Conservation (phyloP, 2,797 vertebrate species). For the Luscinia megarhynchos region DNA sequence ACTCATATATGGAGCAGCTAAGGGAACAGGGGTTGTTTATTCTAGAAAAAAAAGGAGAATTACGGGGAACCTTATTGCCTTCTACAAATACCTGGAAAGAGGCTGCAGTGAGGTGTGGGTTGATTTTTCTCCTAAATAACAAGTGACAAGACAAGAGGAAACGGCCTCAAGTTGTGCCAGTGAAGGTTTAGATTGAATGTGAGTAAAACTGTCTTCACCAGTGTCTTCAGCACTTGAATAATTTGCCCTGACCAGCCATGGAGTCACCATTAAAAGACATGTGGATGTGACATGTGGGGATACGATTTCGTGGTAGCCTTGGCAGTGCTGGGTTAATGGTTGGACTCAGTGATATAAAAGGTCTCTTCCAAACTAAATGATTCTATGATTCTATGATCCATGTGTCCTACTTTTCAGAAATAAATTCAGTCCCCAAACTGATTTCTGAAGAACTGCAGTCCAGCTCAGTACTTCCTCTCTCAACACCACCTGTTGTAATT, state of each 20-base stretch:
- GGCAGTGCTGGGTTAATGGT: background rate
- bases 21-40: background rate
- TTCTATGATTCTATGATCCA: background rate
- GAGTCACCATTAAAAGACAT: background rate
- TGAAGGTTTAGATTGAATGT: background rate
- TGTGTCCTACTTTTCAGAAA: background rate
- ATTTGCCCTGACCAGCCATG: background rate
- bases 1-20: background rate
- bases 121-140: background rate
- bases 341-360: background rate
- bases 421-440: background rate
- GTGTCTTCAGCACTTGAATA: background rate
- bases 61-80: fast-evolving
- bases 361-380: background rate
- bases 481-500: background rate
- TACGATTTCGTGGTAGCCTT: background rate
- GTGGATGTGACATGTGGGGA: background rate
- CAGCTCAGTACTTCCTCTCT: background rate
- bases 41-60: background rate
- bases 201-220: background rate
- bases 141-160: background rate
- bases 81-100: background rate
- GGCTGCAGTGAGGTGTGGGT: background rate
- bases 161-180: background rate
- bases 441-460: background rate